phyloP scores from a whole-genome alignment of 2,797 vertebrate genomes.

The Leptodactylus fallax region DNA sequence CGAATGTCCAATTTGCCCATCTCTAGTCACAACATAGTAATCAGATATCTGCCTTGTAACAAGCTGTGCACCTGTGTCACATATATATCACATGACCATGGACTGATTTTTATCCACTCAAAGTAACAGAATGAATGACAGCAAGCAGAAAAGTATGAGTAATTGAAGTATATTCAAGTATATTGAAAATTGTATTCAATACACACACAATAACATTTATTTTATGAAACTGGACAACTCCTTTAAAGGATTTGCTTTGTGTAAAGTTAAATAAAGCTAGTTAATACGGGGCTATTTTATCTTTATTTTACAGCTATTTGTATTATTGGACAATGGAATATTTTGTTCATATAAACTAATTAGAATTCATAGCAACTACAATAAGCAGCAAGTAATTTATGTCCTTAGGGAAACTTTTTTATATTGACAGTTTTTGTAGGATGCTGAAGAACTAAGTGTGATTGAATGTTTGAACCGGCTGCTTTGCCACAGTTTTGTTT shows the following conservation, averaged over 20 bases:
- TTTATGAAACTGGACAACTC: too few species aligned
- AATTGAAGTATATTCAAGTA: too few species aligned
- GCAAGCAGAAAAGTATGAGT: too few species aligned
- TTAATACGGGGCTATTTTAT: neutral
- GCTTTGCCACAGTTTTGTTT: conserved; percentile 20
- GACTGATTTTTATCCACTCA: too few species aligned
- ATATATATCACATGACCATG: too few species aligned
- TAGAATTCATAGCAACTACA: conserved; percentile 7
- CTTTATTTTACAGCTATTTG: neutral
- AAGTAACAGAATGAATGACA: too few species aligned
- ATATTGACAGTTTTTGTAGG: conserved; percentile 15
- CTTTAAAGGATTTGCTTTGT: neutral
- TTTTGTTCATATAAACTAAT: neutral
- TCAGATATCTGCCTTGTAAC: too few species aligned
- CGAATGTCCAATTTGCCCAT: too few species aligned
- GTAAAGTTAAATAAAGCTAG: neutral
- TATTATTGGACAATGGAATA: neutral
- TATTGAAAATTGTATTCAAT: too few species aligned
- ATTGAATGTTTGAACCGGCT: conserved; percentile 29
- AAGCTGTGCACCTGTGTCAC: too few species aligned
- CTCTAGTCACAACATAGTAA: too few species aligned
- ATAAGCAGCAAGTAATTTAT: conserved; percentile 24
- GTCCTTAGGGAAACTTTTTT: neutral
- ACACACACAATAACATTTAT: too few species aligned
- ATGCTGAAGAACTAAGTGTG: conserved; percentile 26